Percentiles rank a stretch among this genome's conserved stretches.
phyloP scores from a whole-genome alignment of 2,888 invertebrate genomes.

The Micropterix aruncella region DNA sequence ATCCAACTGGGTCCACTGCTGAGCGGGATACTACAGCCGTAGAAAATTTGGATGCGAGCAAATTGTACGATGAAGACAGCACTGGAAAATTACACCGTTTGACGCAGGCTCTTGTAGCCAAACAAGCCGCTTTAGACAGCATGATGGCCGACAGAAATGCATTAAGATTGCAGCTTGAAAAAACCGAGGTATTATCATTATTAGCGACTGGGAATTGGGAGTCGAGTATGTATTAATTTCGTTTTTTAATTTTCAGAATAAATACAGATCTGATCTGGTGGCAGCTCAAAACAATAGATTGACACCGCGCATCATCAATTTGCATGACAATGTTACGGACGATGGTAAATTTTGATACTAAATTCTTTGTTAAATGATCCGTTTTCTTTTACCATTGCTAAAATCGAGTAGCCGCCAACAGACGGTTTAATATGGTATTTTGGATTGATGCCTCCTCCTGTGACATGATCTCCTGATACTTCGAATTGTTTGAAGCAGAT shows the following conservation, averaged over 20 bases:
- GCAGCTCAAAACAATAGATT: conserved; percentile 33
- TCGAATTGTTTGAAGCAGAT: too few species aligned
- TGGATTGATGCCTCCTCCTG: too few species aligned
- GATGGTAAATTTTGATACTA: conserved; percentile 30
- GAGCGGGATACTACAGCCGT: too few species aligned
- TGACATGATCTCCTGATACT: too few species aligned
- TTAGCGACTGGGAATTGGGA: neutral
- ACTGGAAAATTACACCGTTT: conserved; percentile 26
- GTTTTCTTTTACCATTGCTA: conserved; percentile 2
- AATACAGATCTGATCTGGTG: conserved; percentile 41
- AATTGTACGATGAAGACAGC: neutral
- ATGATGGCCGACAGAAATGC: conserved; percentile 67
- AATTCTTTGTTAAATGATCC: neutral
- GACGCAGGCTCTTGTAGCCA: conserved; percentile 64
- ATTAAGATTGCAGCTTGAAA: conserved; percentile 57
- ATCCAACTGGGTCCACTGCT: neutral
- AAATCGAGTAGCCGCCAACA: conserved; percentile 1
- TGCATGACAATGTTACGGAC: conserved; percentile 43
- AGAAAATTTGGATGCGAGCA: neutral
- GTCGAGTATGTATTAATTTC: conserved; percentile 1
- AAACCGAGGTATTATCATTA: conserved; percentile 36
- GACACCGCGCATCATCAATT: conserved; percentile 31
- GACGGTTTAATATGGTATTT: too few species aligned
- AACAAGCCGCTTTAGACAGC: conserved; percentile 64
- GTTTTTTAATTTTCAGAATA: conserved; percentile 28